phyloP scores from a whole-genome alignment of 1,140 invertebrate species.

The Hypothenemus hampei region DNA sequence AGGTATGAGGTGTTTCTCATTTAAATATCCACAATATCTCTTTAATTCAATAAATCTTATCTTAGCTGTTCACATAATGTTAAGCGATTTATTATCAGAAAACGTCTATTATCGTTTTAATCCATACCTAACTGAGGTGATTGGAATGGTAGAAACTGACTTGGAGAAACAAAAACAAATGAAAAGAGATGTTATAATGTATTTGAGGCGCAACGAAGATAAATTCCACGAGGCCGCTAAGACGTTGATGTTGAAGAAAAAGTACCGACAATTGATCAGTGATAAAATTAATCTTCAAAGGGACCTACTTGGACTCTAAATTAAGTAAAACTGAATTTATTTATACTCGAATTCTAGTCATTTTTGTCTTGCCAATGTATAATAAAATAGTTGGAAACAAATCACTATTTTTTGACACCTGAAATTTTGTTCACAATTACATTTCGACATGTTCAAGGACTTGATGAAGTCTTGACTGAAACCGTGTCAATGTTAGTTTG shows the following conservation, averaged over 20 bases:
- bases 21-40: neutral
- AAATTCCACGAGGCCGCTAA: conserved; percentile 59
- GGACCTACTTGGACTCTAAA: conserved; percentile 30
- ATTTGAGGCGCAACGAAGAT: conserved; percentile 71
- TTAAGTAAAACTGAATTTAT: neutral
- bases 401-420: too few relatives aligned
- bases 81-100: conserved; percentile 76
- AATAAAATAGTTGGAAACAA: too few relatives aligned
- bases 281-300: conserved; percentile 46
- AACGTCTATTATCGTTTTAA: conserved; percentile 85
- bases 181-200: conserved; percentile 65
- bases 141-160: conserved; percentile 78
- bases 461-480: too few relatives aligned
- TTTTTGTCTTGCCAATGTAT: neutral
- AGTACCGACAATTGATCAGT: conserved; percentile 43
- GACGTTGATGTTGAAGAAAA: conserved; percentile 48
- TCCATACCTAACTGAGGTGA: conserved; percentile 78
- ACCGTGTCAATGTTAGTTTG: too few relatives aligned
- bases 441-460: too few relatives aligned
- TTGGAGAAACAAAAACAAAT: conserved; percentile 59
- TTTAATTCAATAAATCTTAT: conserved; percentile 20
- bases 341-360: neutral
- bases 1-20: conserved; percentile 48
- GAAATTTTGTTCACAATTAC: too few relatives aligned
- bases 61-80: conserved; percentile 72